Percentiles rank a stretch among this genome's conserved stretches.
Evolutionary conservation across 2,797 vertebrate genomes (phyloP).

Genomic region (Hyperoplus lanceolatus): DNA sequence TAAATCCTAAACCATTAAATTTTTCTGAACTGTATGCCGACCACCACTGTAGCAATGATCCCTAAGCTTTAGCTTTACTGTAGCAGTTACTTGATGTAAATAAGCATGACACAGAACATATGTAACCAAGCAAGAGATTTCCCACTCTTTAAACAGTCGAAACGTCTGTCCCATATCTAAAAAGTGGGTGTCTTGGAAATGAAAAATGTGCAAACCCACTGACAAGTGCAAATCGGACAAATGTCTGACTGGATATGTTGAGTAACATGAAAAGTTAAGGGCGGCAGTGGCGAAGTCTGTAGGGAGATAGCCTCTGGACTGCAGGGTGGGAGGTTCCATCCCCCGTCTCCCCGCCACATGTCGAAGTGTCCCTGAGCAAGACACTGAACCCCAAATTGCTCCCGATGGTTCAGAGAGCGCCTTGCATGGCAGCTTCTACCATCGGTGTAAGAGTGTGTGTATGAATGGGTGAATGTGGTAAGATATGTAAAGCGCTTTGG

Average conservation of each 20-base stretch:
- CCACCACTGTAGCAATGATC: background rate
- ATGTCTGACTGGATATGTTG: background rate
- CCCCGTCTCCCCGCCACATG: too few relatives aligned
- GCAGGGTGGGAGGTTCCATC: too few relatives aligned
- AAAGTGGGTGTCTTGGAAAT: constrained; percentile 14
- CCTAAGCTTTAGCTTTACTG: constrained; percentile 2
- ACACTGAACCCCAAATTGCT: too few relatives aligned
- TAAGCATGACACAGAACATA: constrained; percentile 11
- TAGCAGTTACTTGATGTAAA: background rate
- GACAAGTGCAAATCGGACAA: background rate
- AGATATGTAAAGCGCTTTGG: too few relatives aligned
- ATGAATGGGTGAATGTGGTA: too few relatives aligned
- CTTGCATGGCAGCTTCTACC: too few relatives aligned
- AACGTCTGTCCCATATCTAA: background rate
- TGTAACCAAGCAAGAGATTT: constrained; percentile 1
- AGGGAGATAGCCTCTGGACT: too few relatives aligned
- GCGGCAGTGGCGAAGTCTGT: too few relatives aligned
- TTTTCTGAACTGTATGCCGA: background rate
- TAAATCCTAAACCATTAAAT: background rate
- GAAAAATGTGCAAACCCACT: constrained; percentile 5
- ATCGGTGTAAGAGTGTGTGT: too few relatives aligned
- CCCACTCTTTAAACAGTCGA: constrained; percentile 12
- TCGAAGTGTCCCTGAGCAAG: too few relatives aligned
- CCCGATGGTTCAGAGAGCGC: too few relatives aligned
- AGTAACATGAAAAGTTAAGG: constrained; percentile 19